phyloP scores from a whole-genome alignment of 1,140 invertebrate species.

The Battus philenor region DNA sequence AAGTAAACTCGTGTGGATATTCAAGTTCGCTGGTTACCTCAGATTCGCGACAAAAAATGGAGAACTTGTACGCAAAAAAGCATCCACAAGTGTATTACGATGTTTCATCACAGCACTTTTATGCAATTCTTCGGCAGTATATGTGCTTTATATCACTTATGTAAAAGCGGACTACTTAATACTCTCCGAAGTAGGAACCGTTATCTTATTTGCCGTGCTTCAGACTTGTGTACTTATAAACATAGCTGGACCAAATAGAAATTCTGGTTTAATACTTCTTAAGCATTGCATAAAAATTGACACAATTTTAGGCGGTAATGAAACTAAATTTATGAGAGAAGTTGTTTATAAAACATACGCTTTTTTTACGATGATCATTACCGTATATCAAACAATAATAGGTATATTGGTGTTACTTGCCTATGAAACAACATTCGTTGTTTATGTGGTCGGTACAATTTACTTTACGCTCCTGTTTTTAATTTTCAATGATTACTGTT shows the following conservation, averaged over 20 bases:
- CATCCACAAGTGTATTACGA: not conserved
- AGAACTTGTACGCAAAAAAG: constrained; percentile 18
- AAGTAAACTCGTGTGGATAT: constrained; percentile 16
- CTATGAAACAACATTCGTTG: constrained; percentile 18
- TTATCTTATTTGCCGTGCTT: constrained; percentile 4
- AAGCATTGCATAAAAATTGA: constrained; percentile 35
- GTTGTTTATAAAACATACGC: constrained; percentile 13
- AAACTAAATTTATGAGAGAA: constrained; percentile 45
- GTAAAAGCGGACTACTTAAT: constrained; percentile 9
- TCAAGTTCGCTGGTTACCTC: constrained; percentile 30
- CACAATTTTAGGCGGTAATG: constrained; percentile 29
- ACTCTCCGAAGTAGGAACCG: constrained; percentile 21
- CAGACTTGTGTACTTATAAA: constrained; percentile 23
- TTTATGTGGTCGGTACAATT: constrained; percentile 23
- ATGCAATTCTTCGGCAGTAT: constrained; percentile 7
- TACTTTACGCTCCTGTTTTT: constrained; percentile 30
- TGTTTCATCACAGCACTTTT: not conserved
- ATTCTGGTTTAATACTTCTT: constrained; percentile 23
- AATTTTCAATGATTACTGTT: constrained; percentile 30
- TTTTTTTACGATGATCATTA: constrained; percentile 16
- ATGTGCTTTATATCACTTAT: not conserved
- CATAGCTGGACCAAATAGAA: constrained; percentile 26
- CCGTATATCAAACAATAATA: constrained; percentile 15
- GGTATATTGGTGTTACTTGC: constrained; percentile 18
- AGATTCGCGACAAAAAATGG: constrained; percentile 31